Conservation (phyloP, 2,888 invertebrate species). For the Pristionchus arcanus region DNA sequence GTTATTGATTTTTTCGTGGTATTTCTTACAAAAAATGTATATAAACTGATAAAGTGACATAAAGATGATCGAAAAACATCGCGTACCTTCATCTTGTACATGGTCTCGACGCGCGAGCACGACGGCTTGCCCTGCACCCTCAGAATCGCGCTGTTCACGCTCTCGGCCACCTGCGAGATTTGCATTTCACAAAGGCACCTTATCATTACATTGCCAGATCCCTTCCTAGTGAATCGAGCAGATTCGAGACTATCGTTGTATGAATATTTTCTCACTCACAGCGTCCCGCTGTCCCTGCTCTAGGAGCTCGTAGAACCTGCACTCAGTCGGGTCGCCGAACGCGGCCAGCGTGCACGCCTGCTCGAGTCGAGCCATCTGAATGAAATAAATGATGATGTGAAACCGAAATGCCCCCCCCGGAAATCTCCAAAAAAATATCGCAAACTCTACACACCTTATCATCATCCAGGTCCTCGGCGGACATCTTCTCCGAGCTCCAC, state of each 20-base stretch:
- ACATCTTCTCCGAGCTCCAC: slow-evolving; percentile 25
- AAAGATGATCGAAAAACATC: background rate
- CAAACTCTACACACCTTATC: background rate
- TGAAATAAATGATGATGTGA: background rate
- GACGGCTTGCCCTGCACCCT: slow-evolving; percentile 16
- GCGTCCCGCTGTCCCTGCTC: slow-evolving; percentile 33
- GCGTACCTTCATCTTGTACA: slow-evolving; percentile 50
- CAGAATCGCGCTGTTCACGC: slow-evolving; percentile 30
- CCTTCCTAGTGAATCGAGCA: too few relatives aligned
- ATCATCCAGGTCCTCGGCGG: slow-evolving; percentile 26
- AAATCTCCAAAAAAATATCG: background rate
- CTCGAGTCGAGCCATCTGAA: slow-evolving; percentile 38
- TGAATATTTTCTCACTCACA: too few relatives aligned
- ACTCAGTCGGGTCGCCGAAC: slow-evolving; percentile 25
- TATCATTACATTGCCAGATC: too few relatives aligned
- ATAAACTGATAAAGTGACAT: too few relatives aligned
- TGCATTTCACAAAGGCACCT: background rate
- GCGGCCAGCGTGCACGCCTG: slow-evolving; percentile 46
- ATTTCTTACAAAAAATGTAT: too few relatives aligned
- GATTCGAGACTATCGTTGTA: too few relatives aligned
- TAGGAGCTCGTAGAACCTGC: slow-evolving; percentile 29
- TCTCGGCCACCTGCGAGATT: slow-evolving; percentile 32
- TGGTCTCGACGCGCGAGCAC: slow-evolving; percentile 33
- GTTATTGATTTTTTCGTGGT: too few relatives aligned
- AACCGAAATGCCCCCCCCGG: background rate